Evolutionary conservation across 2,888 invertebrate species (phyloP).

Genomic region (Drosophila conformis): DNA sequence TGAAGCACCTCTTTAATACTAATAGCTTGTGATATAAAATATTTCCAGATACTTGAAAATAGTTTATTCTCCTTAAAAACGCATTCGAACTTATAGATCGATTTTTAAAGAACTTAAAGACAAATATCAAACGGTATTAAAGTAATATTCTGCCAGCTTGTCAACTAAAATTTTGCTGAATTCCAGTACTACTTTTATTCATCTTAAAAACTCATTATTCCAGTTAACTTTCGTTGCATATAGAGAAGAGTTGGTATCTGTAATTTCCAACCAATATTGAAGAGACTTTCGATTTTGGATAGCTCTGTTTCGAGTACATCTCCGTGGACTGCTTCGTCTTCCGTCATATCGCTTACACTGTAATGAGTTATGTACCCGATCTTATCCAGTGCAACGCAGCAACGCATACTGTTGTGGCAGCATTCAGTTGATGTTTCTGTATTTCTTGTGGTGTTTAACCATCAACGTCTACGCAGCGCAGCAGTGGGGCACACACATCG

Average conservation of each 20-base stretch:
- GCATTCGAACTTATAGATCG: background rate
- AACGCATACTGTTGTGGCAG: constrained; percentile 56
- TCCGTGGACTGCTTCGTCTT: constrained; percentile 4
- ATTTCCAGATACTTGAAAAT: background rate
- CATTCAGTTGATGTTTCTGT: constrained; percentile 20
- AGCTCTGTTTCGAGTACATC: background rate
- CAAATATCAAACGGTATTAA: background rate
- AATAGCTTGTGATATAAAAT: background rate
- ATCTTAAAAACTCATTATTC: background rate
- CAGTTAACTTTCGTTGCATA: background rate
- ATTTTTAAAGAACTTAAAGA: background rate
- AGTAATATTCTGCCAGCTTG: background rate
- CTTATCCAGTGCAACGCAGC: constrained; percentile 64
- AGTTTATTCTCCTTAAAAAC: background rate
- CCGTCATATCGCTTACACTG: constrained; percentile 64
- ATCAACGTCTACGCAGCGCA: constrained; percentile 13
- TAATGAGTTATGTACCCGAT: constrained; percentile 80
- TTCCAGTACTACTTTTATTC: background rate
- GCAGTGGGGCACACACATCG: constrained; percentile 29
- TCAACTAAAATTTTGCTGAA: background rate
- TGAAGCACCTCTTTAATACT: background rate
- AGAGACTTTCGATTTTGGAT: constrained; percentile 9
- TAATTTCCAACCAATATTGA: background rate
- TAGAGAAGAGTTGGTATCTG: background rate
- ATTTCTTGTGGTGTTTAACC: constrained; percentile 18